Conservation (phyloP, 2,797 vertebrate genomes). For the Tiaroga cobitis region DNA sequence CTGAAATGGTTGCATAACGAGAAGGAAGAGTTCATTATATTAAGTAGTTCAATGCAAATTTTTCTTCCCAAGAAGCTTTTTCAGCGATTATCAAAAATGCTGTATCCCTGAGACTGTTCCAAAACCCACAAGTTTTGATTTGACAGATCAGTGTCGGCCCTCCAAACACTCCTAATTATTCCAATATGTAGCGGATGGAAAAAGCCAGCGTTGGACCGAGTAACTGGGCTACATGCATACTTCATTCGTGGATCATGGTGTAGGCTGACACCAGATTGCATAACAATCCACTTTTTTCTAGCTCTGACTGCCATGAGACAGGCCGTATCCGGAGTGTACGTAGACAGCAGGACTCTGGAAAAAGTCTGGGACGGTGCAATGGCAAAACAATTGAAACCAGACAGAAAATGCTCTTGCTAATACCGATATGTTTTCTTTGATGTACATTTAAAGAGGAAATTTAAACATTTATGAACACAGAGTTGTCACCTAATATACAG, state of each 20-base stretch:
- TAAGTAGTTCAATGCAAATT: neutral
- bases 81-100: slow-evolving; percentile 34
- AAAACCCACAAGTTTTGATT: slow-evolving; percentile 43
- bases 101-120: slow-evolving; percentile 16
- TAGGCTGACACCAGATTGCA: slow-evolving; percentile 55
- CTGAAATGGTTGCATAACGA: slow-evolving; percentile 25
- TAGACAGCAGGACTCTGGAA: slow-evolving; percentile 45
- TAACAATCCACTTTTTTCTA: slow-evolving; percentile 50
- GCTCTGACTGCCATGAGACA: slow-evolving; percentile 29
- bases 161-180: slow-evolving; percentile 55
- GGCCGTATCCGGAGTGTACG: slow-evolving; percentile 30
- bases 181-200: slow-evolving; percentile 58
- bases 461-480: neutral
- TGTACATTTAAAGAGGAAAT: neutral
- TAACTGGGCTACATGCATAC: slow-evolving; percentile 44
- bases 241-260: slow-evolving; percentile 56
- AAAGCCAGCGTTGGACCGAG: slow-evolving; percentile 47
- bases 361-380: slow-evolving; percentile 56
- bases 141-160: slow-evolving; percentile 50
- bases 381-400: slow-evolving; percentile 39
- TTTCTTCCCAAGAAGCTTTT: slow-evolving; percentile 8
- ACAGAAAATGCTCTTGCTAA: neutral
- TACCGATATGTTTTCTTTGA: slow-evolving; percentile 13
- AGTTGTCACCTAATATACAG: neutral
- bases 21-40: neutral